Evolutionary conservation across 2,113 vertebrate species (phyloP).

Genomic region (Jaculus jaculus): DNA sequence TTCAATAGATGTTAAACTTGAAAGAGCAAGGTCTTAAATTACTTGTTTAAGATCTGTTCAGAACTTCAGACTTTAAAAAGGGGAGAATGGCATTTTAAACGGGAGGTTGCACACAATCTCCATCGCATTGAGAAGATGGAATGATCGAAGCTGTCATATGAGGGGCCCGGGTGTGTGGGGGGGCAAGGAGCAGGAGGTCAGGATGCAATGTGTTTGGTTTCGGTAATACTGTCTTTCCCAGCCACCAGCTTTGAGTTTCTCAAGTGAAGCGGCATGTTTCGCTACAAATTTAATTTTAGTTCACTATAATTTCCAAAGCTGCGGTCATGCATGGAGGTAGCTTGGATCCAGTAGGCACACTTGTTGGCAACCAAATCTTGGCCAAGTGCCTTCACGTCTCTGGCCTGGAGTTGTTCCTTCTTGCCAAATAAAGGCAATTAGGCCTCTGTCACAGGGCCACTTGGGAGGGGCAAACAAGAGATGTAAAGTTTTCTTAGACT

Average conservation of each 20-base stretch:
- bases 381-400: background rate
- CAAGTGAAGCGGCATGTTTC: background rate
- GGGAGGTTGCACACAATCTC: background rate
- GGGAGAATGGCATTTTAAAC: background rate
- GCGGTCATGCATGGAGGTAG: background rate
- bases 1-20: conserved; percentile 68
- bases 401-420: background rate
- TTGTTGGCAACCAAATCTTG: background rate
- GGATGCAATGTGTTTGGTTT: conserved; percentile 6
- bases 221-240: background rate
- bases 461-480: background rate
- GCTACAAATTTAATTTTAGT: conserved; percentile 22
- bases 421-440: background rate
- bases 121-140: background rate
- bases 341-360: background rate
- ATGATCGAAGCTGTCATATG: rapidly evolving
- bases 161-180: no score
- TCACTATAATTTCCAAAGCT: conserved; percentile 22
- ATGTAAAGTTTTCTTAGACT: background rate
- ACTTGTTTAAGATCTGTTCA: conserved; percentile 40
- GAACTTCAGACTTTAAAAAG: conserved; percentile 36
- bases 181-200: no score
- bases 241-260: background rate
- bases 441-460: background rate
- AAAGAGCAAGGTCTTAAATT: conserved; percentile 56